Evolutionary conservation across 2,888 invertebrate genomes (phyloP).

Genomic region (Julus scanicus): DNA sequence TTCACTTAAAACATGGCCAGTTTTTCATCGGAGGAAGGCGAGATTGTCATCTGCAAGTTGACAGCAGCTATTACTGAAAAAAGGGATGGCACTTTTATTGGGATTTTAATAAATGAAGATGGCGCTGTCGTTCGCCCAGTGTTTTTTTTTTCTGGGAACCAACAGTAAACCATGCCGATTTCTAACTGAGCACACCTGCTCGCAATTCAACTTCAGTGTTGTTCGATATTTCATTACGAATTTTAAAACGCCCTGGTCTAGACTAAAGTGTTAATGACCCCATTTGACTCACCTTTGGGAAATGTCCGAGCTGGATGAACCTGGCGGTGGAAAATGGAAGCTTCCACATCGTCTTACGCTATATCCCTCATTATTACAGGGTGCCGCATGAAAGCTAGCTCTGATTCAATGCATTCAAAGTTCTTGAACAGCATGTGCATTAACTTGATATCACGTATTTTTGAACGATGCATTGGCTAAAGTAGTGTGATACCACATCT

Average conservation of each 20-base stretch:
- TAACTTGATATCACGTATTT: no score
- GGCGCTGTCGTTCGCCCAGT: neutral
- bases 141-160: neutral
- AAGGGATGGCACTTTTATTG: neutral
- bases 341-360: neutral
- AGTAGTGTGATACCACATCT: no score
- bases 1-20: neutral
- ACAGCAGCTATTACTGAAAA: neutral
- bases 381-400: neutral
- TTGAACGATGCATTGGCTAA: no score
- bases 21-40: neutral
- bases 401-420: neutral
- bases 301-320: neutral
- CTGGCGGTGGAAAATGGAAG: constrained; percentile 21
- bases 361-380: neutral
- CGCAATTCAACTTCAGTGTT: constrained; percentile 3
- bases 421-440: no score
- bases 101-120: constrained; percentile 13
- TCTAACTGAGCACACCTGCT: constrained; percentile 5
- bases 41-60: neutral
- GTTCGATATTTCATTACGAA: constrained; percentile 35
- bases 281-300: constrained; percentile 30
- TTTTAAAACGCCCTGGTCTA: constrained; percentile 16
- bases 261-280: constrained; percentile 36
- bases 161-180: constrained; percentile 1